These are phyloP conservation scores for Etheostoma perlongum DNA, from an alignment of 2,797 vertebrate genomes.

Conservation along the genomic window DNA sequence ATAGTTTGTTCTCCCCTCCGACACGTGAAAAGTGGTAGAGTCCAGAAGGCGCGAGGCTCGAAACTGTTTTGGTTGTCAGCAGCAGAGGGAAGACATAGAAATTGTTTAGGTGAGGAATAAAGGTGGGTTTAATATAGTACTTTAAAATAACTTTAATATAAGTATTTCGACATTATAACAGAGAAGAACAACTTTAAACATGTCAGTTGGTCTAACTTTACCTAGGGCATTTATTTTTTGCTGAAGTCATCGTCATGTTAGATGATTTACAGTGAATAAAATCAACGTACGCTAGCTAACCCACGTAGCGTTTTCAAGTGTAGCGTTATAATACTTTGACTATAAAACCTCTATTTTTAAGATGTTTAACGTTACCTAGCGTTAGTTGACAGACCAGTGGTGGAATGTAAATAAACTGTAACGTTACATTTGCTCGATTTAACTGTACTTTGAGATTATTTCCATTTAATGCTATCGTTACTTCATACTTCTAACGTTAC, in stretches of 20 bases:
- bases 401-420: no score
- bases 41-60: constrained; percentile 67
- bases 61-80: constrained; percentile 28
- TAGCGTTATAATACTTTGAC: not conserved
- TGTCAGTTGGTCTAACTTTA: not conserved
- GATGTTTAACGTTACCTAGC: not conserved
- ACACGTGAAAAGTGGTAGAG: constrained; percentile 57
- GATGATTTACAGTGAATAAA: not conserved
- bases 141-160: not conserved
- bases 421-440: not conserved
- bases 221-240: not conserved
- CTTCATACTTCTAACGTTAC: not conserved
- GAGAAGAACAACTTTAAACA: not conserved
- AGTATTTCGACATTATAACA: accelerated
- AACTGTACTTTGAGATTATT: not conserved
- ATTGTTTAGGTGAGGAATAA: not conserved
- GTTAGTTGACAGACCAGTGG: not conserved
- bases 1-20: accelerated
- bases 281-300: no score
- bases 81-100: not conserved
- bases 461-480: not conserved
- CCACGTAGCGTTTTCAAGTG: no score
- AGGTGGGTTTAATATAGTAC: accelerated
- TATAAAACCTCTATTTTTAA: not conserved
- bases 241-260: not conserved